Evolutionary conservation across 2,888 invertebrate genomes (phyloP).

Genomic region (Sthenelais limicola): DNA sequence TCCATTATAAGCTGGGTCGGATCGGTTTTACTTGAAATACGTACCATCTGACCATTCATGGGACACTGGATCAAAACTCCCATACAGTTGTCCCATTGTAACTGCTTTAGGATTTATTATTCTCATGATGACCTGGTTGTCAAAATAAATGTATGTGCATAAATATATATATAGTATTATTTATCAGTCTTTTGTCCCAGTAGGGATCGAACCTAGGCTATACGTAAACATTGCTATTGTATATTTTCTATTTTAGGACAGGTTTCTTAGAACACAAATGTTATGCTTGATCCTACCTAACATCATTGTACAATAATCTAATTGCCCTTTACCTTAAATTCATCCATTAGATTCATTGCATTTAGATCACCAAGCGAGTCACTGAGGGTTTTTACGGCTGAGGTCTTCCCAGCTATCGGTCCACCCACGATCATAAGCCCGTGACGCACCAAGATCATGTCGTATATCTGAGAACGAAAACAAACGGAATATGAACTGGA

Average conservation of each 20-base stretch:
- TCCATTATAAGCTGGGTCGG: no score
- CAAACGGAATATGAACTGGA: not conserved
- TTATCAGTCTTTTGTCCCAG: no score
- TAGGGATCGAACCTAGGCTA: no score
- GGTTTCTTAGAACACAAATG: no score
- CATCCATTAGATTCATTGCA: constrained; percentile 64
- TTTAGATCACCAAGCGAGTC: constrained; percentile 62
- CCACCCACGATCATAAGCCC: constrained; percentile 72
- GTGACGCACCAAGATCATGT: constrained; percentile 72
- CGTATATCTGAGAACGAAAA: constrained; percentile 64
- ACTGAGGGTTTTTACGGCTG: constrained; percentile 64
- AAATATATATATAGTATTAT: no score
- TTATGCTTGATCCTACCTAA: no score
- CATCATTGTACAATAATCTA: not conserved
- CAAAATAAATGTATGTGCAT: constrained; percentile 40
- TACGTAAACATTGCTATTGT: no score
- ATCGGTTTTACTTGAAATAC: no score
- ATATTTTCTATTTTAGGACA: no score
- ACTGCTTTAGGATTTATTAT: constrained; percentile 72
- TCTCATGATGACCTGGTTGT: constrained; percentile 58
- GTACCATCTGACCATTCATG: constrained; percentile 72
- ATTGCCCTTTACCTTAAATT: constrained; percentile 48
- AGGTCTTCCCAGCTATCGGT: constrained; percentile 70
- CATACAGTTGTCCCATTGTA: constrained; percentile 72
- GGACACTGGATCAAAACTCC: constrained; percentile 71